Base-by-base conservation (phyloP, 92 coral and sea anemone genomes). In the Epizoanthus illoricatus region DNA sequence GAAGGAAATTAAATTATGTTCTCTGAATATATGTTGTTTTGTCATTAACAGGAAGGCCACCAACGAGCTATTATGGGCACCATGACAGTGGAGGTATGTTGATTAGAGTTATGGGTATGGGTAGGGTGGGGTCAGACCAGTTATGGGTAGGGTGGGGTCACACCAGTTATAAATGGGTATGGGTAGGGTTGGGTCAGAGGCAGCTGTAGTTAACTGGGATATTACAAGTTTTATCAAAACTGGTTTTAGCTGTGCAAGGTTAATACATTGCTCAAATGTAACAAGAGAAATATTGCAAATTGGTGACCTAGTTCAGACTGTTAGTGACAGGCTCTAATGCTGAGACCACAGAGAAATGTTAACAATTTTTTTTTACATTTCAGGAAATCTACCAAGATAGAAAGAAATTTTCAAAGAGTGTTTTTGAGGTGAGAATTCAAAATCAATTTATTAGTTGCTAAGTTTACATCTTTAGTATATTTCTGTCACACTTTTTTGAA, bases 371-470 rank as follows among this genome's bases (percentile, higher is more conserved):
- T 63, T 73, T 45, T 57, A 56, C 21, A 21, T 36, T 55, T n/a
- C 79, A 95, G 98, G 98, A 95, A 90, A 95, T 95, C 87, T 95
- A 95, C 90, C 94, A 94, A 86, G 98, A 95, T 67, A 92, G 98
- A 24, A 95, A 95, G 84, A 95, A 95, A 88, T 95, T 95, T 87
- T 95, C 98, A 24, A 95, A 95, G 68, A 95, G 98, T 91, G 98
- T 95, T 6, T 95, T 95, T 91, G 98, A 95, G 98, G 98, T 95
- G 86, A 54, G 57, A 6, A 15, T 76, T 64, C 33, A 5, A 16
- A 28, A 16, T 49, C 55, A 5, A 1, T 49, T 49, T 7, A 11
- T 7, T 49, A 7, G 10, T 49, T 49, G 8, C 9, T 45, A 5
- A 45, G 49, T 45, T 8, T 28, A 28, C 0, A 1, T 1, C 36